Conservation (phyloP, 1,140 invertebrate genomes). For the Zaprionus vittiger region DNA sequence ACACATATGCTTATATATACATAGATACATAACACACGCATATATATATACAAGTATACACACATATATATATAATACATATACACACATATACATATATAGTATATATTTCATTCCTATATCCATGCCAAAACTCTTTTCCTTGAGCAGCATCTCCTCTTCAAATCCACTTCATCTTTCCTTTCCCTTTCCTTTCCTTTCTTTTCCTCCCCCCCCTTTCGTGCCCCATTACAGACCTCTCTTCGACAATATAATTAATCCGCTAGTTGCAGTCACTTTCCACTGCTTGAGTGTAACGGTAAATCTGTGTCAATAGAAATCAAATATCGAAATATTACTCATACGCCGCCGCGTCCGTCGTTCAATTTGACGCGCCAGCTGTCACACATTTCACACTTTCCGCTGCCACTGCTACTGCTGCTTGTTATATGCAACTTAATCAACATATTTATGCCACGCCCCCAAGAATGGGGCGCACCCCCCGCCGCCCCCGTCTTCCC, state of each 20-base stretch:
- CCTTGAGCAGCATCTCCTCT: neutral
- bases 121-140: neutral
- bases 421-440: slow-evolving; percentile 49
- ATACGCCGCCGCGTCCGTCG: slow-evolving; percentile 24
- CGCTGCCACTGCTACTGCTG: neutral
- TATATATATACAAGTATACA: no score
- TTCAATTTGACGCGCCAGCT: slow-evolving; percentile 14
- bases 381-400: slow-evolving; percentile 40
- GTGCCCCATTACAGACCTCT: no score
- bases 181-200: neutral
- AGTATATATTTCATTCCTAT: no score
- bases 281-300: neutral
- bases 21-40: no score
- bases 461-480: neutral
- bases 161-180: neutral
- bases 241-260: neutral
- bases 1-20: no score
- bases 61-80: no score
- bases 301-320: slow-evolving; percentile 22
- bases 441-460: slow-evolving; percentile 67
- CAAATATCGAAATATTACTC: slow-evolving; percentile 37
- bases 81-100: no score
- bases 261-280: neutral
- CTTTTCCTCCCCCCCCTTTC: neutral
- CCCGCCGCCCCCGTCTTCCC: neutral